Base-by-base conservation (phyloP, 1,140 invertebrate genomes). In the Brachionus sp. region DNA sequence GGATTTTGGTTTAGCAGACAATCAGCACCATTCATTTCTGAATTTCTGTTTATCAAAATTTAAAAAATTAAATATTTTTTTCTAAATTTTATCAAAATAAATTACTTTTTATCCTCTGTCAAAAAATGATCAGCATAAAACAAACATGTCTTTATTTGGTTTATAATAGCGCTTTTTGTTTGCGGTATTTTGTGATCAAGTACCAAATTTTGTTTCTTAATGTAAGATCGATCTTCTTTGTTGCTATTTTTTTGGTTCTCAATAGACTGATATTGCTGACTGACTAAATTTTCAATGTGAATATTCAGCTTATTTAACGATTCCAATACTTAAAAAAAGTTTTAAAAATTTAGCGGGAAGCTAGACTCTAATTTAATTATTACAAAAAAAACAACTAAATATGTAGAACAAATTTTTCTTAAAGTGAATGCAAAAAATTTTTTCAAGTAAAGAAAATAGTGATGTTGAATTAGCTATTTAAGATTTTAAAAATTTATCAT, bases 141-240 rank as follows among this genome's bases (percentile, higher is more conserved):
- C 12, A 75, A 75, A 50, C 70, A 75, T 75, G 70, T 29, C n/a
- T 75, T 50, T 23, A 75, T 33, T 75, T 75, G 70, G 25, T 75
- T 39, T 10, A 46, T 12, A 19, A 75, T 13, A 5, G 25, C 5
- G 12, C 44, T 75, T 75, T 75, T 19, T 23, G 37, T 75, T 46
- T 46, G 66, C 5, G 25, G 25, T 33, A 66, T 66, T 33, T 66
- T 66, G 64, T 66, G 25, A 13, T 66, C 33, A 66, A 37, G 66
- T n/a, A 70, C 12, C 37, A 39, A 13, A 37, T 70, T 70, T 39
- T 70, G 66, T 70, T 70, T 70, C 7, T 39, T 70, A 39, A 70
- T 19, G 35, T 19, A 70, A 33, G 25, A 37, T 4, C n/a, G 9
- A 35, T 70, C 66, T 19, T 39, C 5, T 33, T 70, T 70, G 13